Evolutionary conservation across 2,113 vertebrate genomes (phyloP).

Genomic region (Daubentonia madagascariensis): DNA sequence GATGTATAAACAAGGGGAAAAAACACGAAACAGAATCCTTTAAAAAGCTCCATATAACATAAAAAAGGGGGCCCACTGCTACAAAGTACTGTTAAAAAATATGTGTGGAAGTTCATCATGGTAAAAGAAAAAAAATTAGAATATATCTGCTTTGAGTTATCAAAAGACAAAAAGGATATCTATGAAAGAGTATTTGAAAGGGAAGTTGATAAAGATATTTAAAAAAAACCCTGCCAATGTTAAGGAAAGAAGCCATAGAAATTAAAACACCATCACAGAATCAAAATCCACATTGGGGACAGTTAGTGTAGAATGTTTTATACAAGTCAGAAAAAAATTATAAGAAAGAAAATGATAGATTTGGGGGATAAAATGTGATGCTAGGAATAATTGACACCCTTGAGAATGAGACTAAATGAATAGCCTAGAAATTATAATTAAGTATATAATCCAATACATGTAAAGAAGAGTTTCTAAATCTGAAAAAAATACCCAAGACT

Average conservation of each 20-base stretch:
- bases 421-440: conserved; percentile 44
- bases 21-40: background rate
- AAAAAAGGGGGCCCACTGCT: background rate
- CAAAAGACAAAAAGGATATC: background rate
- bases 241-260: background rate
- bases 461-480: background rate
- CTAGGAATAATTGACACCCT: conserved; percentile 24
- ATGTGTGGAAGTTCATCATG: background rate
- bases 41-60: background rate
- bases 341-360: conserved; percentile 38
- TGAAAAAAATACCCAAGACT: background rate
- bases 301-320: conserved; percentile 14
- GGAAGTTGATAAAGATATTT: background rate
- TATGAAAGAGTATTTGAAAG: background rate
- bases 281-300: background rate
- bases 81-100: background rate
- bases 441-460: conserved; percentile 33
- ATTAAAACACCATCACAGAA: conserved; percentile 19
- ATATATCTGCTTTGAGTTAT: background rate
- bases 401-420: conserved; percentile 13
- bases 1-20: background rate
- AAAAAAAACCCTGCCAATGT: background rate
- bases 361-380: conserved; percentile 9
- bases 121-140: conserved; percentile 5
- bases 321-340: conserved; percentile 2